Percentiles rank a stretch among this genome's conserved stretches.
Conservation (phyloP, 2,113 vertebrate species). For the Pimephales promelas region DNA sequence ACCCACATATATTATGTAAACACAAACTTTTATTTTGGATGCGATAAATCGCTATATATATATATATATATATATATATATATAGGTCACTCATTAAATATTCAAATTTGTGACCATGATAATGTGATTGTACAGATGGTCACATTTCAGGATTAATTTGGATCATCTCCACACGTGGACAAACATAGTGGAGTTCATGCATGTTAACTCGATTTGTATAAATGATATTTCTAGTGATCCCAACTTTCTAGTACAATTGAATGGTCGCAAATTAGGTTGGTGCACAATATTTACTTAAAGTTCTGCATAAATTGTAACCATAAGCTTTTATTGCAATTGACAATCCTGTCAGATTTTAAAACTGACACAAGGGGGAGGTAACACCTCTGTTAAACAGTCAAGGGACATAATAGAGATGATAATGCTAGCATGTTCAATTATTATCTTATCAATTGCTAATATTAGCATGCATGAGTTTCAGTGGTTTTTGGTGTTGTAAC, state of each 20-base stretch:
- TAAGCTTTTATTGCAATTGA: neutral
- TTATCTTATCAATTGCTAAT: neutral
- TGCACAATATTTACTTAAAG: neutral
- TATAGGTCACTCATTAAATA: neutral
- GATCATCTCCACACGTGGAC: neutral
- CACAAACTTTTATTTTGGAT: too few species aligned
- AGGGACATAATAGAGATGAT: neutral
- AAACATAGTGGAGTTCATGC: neutral
- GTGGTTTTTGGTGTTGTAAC: neutral
- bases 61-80: too few species aligned
- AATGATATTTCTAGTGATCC: neutral
- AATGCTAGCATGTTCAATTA: neutral
- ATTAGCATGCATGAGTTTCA: neutral
- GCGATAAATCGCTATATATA: too few species aligned
- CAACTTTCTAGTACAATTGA: neutral
- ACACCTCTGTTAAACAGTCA: neutral
- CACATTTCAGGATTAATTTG: neutral
- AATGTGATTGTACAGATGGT: neutral
- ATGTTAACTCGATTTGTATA: neutral
- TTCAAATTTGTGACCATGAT: neutral
- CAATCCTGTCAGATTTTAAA: neutral
- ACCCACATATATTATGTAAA: too few species aligned
- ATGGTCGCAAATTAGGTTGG: neutral
- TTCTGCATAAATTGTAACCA: neutral
- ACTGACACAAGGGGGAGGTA: conserved; percentile 17